Conservation (phyloP, 2,797 vertebrate genomes). For the Apogon talboti region DNA sequence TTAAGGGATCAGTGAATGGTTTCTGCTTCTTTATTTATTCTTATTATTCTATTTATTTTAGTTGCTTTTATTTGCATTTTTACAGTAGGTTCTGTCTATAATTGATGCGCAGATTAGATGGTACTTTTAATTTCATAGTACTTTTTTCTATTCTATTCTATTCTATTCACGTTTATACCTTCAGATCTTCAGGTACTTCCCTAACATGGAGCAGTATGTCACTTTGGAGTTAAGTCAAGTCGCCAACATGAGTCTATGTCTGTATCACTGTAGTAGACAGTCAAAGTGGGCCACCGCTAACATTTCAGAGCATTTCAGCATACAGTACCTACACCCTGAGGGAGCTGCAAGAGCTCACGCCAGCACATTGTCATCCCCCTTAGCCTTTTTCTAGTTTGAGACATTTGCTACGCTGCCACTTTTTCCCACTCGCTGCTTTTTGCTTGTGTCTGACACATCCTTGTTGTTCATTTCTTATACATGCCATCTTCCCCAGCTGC, state of each 20-base stretch:
- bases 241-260: conserved; percentile 38
- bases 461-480: conserved; percentile 82
- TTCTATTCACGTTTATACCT: conserved; percentile 15
- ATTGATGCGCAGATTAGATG: no score
- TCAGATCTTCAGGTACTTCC: conserved; percentile 8
- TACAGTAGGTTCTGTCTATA: no score
- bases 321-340: conserved; percentile 57
- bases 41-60: no score
- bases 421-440: conserved; percentile 66
- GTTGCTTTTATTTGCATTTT: no score
- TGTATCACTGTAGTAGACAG: conserved; percentile 48
- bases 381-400: conserved; percentile 61
- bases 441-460: conserved; percentile 70
- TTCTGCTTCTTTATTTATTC: no score
- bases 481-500: conserved; percentile 67
- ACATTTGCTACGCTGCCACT: conserved; percentile 69
- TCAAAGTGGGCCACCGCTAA: conserved; percentile 54
- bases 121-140: no score
- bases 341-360: conserved; percentile 63
- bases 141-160: no score
- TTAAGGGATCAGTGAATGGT: no score
- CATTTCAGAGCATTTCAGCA: conserved; percentile 65
- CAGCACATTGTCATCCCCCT: conserved; percentile 71
- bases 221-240: conserved; percentile 39
- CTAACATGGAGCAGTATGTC: conserved; percentile 22